phyloP scores from a whole-genome alignment of 2,888 invertebrate genomes.

The Drosophila testacea region DNA sequence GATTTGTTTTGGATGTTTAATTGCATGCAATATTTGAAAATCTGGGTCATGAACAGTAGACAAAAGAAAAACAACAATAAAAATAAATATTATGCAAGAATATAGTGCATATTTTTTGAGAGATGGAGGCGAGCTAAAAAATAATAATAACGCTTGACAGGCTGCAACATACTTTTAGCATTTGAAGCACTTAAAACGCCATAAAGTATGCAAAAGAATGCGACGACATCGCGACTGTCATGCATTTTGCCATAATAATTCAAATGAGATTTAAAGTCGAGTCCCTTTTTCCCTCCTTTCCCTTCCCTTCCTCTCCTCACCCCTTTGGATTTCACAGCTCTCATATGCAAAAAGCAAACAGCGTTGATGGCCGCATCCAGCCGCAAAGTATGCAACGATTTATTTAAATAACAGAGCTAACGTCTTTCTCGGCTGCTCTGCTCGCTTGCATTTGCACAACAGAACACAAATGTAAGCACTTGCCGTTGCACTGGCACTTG shows the following conservation, averaged over 20 bases:
- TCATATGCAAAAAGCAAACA: constrained; percentile 30
- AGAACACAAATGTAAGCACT: constrained; percentile 64
- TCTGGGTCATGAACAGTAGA: constrained; percentile 56
- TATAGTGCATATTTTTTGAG: constrained; percentile 2
- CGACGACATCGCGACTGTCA: constrained; percentile 67
- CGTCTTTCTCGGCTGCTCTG: constrained; percentile 49
- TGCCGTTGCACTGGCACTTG: constrained; percentile 51
- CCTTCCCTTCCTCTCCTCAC: not conserved
- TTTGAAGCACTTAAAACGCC: constrained; percentile 70
- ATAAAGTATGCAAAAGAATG: constrained; percentile 69
- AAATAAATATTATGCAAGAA: constrained; percentile 4
- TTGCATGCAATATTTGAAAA: constrained; percentile 39
- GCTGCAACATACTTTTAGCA: constrained; percentile 58
- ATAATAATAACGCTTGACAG: constrained; percentile 54
- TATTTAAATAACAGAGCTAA: constrained; percentile 74
- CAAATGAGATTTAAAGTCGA: constrained; percentile 82
- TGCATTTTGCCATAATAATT: constrained; percentile 81
- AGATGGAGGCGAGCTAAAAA: constrained; percentile 4
- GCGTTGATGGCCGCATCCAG: constrained; percentile 65
- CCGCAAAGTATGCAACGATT: constrained; percentile 83
- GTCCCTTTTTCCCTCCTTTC: not conserved
- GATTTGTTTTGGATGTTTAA: constrained; percentile 30
- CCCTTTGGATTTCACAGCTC: not conserved
- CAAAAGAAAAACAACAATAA: constrained; percentile 2
- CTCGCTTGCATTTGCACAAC: constrained; percentile 46